Evolutionary conservation across 2,797 vertebrate genomes (phyloP).

Genomic region (Merluccius polli): DNA sequence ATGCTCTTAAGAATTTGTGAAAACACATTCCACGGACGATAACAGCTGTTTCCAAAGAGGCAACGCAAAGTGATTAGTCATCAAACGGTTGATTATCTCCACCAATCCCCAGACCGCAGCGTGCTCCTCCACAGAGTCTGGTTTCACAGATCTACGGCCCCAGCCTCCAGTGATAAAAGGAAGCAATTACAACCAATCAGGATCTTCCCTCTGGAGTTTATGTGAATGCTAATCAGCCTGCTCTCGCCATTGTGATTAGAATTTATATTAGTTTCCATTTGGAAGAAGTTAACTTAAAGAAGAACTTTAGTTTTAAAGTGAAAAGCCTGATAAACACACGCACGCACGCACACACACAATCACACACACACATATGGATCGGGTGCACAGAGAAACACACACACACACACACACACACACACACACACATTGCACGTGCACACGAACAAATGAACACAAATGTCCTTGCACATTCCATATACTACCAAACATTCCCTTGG

Average conservation of each 20-base stretch:
- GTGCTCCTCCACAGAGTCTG: too few relatives aligned
- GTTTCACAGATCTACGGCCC: background rate
- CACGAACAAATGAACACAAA: background rate
- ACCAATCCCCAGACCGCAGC: too few relatives aligned
- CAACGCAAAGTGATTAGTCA: background rate
- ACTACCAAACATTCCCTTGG: background rate
- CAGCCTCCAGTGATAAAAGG: background rate
- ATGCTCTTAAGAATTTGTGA: background rate
- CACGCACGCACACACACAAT: too few relatives aligned
- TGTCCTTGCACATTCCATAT: background rate
- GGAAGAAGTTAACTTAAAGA: background rate
- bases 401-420: background rate
- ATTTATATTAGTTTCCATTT: background rate
- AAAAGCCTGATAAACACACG: background rate
- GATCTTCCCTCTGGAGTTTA: background rate
- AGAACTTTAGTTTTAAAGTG: background rate
- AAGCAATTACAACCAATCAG: conserved; percentile 1
- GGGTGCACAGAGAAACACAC: background rate
- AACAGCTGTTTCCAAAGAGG: background rate
- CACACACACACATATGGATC: too few relatives aligned
- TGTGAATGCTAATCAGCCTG: background rate
- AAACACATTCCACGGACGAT: background rate
- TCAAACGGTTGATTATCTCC: too few relatives aligned
- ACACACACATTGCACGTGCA: background rate
- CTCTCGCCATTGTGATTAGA: background rate